Percentiles rank a stretch among this genome's conserved stretches.
Conservation (phyloP, 2,888 invertebrate genomes). For the Apotomis betuletana region DNA sequence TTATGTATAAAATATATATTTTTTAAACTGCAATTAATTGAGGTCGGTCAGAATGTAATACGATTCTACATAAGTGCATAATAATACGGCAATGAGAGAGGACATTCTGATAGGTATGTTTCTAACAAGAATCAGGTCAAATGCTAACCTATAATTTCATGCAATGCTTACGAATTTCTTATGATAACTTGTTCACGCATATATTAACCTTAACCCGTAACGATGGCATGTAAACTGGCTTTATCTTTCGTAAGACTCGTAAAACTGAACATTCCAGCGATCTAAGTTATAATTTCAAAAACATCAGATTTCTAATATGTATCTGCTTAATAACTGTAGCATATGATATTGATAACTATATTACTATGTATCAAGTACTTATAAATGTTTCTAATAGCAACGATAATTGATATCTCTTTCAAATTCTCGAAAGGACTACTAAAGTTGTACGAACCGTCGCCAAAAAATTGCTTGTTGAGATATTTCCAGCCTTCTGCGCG, state of each 20-base stretch:
- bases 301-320: not conserved
- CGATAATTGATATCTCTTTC: constrained; percentile 11
- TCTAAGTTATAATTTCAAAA: not conserved
- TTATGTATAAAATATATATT: too few species aligned
- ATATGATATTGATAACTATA: not conserved
- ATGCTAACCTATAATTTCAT: not conserved
- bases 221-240: constrained; percentile 3
- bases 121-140: constrained; percentile 11
- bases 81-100: not conserved
- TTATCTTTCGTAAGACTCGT: not conserved
- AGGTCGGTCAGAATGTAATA: not conserved
- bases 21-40: not conserved
- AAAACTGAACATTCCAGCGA: not conserved
- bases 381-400: constrained; percentile 16
- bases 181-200: constrained; percentile 1
- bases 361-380: constrained; percentile 21
- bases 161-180: not conserved
- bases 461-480: constrained; percentile 79
- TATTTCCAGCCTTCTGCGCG: constrained; percentile 81
- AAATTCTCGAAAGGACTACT: constrained; percentile 9
- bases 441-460: constrained; percentile 70
- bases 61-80: not conserved
- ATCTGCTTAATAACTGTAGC: not conserved
- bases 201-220: constrained; percentile 15
- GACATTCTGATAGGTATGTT: constrained; percentile 7